Conservation (phyloP, 2,113 vertebrate species). For the Archocentrus centrarchus region DNA sequence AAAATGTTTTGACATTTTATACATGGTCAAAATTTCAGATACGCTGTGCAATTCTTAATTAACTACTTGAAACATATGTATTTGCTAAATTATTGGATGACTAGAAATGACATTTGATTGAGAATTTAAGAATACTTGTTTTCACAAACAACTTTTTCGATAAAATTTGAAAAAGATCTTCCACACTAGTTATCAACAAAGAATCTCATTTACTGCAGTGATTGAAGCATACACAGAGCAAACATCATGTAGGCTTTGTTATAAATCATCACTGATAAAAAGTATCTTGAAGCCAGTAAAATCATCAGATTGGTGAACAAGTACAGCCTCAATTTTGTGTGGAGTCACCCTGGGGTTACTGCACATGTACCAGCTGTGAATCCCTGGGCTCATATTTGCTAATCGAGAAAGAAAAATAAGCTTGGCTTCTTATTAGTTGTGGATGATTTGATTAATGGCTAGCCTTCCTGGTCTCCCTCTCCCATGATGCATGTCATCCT, state of each 20-base stretch:
- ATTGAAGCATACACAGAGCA: constrained; percentile 13
- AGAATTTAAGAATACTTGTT: constrained; percentile 25
- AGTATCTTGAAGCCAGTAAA: constrained; percentile 6
- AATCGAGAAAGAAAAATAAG: constrained; percentile 48
- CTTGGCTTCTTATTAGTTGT: constrained; percentile 54
- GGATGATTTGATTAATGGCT: constrained; percentile 75
- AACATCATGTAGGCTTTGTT: not conserved
- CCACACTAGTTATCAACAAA: not conserved
- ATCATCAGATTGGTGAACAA: constrained; percentile 36
- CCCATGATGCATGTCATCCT: constrained; percentile 61
- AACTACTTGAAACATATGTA: constrained; percentile 31
- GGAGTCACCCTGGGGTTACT: constrained; percentile 39
- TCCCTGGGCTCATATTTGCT: constrained; percentile 42
- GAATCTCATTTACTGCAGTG: not conserved
- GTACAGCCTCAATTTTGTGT: constrained; percentile 9
- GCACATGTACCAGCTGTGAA: constrained; percentile 51
- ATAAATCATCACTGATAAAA: constrained; percentile 29
- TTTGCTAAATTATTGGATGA: constrained; percentile 22
- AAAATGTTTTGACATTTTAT: not conserved
- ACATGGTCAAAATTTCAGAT: not conserved
- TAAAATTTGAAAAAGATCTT: not conserved
- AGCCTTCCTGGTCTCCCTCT: constrained; percentile 48
- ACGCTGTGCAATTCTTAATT: constrained; percentile 11
- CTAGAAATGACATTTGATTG: constrained; percentile 18
- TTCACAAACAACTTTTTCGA: not conserved